phyloP scores from a whole-genome alignment of 2,113 vertebrate species.

The Rhinolophus sinicus region DNA sequence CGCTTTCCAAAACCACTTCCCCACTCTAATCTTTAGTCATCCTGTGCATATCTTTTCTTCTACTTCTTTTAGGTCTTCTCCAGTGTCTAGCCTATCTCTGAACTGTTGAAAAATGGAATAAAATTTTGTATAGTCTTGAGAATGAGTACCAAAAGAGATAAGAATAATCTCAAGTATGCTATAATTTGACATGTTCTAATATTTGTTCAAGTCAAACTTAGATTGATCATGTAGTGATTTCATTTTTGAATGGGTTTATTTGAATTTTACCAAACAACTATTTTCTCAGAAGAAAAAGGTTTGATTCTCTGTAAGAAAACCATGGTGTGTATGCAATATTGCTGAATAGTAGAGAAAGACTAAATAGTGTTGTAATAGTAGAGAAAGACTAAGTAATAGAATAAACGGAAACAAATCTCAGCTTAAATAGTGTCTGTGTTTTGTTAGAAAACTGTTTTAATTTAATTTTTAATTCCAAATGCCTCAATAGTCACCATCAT shows the following conservation, averaged over 20 bases:
- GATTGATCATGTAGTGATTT: slow-evolving; percentile 22
- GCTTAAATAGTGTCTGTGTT: neutral
- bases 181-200: neutral
- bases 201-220: neutral
- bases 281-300: neutral
- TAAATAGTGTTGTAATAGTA: slow-evolving; percentile 14
- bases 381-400: slow-evolving; percentile 6
- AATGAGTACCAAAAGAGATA: neutral
- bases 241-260: slow-evolving; percentile 27
- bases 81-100: neutral
- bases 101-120: neutral
- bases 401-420: neutral
- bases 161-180: slow-evolving; percentile 30
- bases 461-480: slow-evolving; percentile 55
- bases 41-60: neutral
- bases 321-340: neutral
- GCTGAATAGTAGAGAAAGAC: neutral
- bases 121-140: neutral
- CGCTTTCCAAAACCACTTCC: neutral
- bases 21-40: neutral
- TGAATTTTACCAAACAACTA: neutral
- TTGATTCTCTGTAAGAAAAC: neutral
- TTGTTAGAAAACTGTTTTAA: slow-evolving; percentile 28
- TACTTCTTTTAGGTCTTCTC: neutral
- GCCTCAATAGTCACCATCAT: neutral